Conservation (phyloP, 92 coral and sea anemone genomes). For the Nematostella vectensis region DNA sequence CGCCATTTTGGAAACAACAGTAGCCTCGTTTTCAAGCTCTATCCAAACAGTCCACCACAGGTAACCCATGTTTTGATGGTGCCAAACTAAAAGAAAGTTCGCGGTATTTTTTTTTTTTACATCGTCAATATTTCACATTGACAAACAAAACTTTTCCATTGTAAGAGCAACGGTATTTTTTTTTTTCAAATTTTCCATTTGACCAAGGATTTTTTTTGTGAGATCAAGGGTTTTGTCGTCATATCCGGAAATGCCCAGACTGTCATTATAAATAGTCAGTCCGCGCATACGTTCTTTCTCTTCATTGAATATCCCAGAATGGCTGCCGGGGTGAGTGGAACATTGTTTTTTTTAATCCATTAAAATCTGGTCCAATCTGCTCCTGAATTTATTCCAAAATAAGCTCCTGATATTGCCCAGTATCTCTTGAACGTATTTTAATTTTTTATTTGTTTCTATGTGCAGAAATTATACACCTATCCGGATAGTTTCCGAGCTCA, state of each 20-base stretch:
- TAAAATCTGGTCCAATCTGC: constrained; percentile 6
- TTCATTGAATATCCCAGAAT: constrained; percentile 44
- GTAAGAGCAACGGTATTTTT: no score
- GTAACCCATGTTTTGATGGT: no score
- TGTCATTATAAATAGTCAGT: constrained; percentile 12
- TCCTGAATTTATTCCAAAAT: neutral
- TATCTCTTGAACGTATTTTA: no score
- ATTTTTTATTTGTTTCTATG: constrained; percentile 9
- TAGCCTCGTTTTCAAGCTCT: constrained; percentile 2
- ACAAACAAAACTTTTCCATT: no score
- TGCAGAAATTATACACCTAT: constrained; percentile 91
- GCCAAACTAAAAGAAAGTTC: no score
- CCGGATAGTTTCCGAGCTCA: constrained; percentile 95
- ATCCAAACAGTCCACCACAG: no score
- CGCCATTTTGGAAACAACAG: constrained; percentile 18
- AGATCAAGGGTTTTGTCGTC: constrained; percentile 11
- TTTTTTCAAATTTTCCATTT: no score
- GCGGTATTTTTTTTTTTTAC: no score
- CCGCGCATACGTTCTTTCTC: constrained; percentile 21
- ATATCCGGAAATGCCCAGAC: constrained; percentile 32
- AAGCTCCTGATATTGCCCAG: neutral
- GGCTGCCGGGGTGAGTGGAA: constrained; percentile 90
- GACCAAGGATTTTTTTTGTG: no score
- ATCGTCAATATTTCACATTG: no score
- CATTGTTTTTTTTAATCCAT: constrained; percentile 5